A percentile compares a stretch with the other conserved stretches of the same genome.
Conservation (phyloP, 2,797 vertebrate genomes). For the Syngnathus acus region DNA sequence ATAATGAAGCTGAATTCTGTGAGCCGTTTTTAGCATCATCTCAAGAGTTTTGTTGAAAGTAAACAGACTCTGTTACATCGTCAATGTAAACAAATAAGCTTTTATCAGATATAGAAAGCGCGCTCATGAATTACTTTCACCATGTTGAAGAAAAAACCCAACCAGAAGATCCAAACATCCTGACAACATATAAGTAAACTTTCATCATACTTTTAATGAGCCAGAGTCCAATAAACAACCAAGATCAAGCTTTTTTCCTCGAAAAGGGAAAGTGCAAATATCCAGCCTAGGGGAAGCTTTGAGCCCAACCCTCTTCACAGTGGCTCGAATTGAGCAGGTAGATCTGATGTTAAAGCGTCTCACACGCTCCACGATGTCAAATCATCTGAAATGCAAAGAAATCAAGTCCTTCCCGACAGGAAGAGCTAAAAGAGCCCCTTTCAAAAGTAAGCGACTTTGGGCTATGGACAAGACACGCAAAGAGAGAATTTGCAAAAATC, state of each 20-base stretch:
- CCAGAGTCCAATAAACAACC: neutral
- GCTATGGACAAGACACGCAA: neutral
- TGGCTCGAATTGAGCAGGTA: neutral
- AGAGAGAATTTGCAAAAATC: slow-evolving; percentile 8
- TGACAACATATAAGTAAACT: neutral
- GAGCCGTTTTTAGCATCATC: neutral
- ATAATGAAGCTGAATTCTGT: neutral
- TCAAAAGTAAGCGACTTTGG: slow-evolving; percentile 9
- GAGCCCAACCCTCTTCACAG: neutral
- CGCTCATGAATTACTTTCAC: neutral
- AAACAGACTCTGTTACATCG: neutral
- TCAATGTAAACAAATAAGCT: neutral
- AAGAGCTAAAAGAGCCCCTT: slow-evolving; percentile 7
- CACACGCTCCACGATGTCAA: slow-evolving; percentile 3
- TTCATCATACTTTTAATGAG: slow-evolving; percentile 4
- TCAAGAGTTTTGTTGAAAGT: neutral
- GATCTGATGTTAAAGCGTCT: neutral
- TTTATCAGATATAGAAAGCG: neutral
- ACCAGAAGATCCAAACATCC: neutral
- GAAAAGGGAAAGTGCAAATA: neutral
- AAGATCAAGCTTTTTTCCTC: neutral
- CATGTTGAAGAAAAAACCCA: neutral
- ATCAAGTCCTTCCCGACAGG: slow-evolving; percentile 7
- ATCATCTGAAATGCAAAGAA: slow-evolving; percentile 12
- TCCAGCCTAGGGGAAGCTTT: neutral